Conservation (phyloP, 2,797 vertebrate species). For the Gila robusta region DNA sequence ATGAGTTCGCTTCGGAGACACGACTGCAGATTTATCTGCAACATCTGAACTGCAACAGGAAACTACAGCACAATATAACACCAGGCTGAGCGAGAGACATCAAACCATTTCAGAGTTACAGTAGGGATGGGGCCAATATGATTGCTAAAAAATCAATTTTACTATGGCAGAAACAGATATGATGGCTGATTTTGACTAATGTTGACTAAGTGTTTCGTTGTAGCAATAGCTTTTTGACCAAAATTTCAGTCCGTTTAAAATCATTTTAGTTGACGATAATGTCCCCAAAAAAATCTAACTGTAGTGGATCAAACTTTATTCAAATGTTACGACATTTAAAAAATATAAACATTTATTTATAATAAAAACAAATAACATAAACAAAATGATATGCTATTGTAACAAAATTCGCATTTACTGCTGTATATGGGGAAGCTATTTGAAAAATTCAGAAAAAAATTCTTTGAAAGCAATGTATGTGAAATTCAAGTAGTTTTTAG, state of each 20-base stretch:
- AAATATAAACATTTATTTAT: neutral
- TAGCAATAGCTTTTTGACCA: neutral
- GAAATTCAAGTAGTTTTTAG: too few relatives aligned
- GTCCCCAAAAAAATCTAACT: neutral
- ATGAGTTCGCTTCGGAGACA: neutral
- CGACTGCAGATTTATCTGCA: slow-evolving; percentile 16
- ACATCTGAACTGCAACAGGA: slow-evolving; percentile 28
- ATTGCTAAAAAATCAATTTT: neutral
- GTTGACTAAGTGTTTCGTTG: neutral
- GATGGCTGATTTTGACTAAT: neutral
- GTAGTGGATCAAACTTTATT: neutral
- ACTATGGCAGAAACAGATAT: neutral
- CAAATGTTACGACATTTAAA: neutral
- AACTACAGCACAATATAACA: slow-evolving; percentile 8
- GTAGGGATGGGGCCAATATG: neutral
- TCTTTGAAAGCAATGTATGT: neutral
- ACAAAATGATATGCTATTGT: neutral
- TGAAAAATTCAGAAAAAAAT: neutral
- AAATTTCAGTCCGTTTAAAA: neutral
- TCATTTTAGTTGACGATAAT: neutral
- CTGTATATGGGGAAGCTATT: neutral
- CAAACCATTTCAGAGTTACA: neutral
- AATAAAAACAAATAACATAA: too few relatives aligned
- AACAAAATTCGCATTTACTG: neutral
- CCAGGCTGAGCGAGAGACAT: neutral